Percentiles rank a stretch among this genome's conserved stretches.
phyloP scores from a whole-genome alignment of 2,113 vertebrate genomes.

The Psettodes erumei region DNA sequence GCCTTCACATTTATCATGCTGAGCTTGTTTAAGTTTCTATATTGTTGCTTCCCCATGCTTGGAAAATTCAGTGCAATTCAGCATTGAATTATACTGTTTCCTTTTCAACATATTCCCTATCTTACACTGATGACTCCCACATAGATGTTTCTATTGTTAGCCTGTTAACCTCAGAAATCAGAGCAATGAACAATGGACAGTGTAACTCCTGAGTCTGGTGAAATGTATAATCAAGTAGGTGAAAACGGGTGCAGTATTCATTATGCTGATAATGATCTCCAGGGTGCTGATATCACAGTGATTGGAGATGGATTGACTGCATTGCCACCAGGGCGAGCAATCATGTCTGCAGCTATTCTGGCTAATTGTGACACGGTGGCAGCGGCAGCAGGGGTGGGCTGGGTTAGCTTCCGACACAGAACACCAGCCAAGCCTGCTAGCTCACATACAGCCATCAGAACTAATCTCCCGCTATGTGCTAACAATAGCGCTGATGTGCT shows the following conservation, averaged over 20 bases:
- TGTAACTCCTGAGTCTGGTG: conserved; percentile 28
- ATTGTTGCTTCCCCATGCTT: neutral
- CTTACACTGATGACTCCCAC: conserved; percentile 23
- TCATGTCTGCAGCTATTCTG: conserved; percentile 64
- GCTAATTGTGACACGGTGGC: conserved; percentile 72
- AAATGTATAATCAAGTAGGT: conserved; percentile 35
- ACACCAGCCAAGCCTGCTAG: conserved; percentile 70
- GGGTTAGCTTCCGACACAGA: conserved; percentile 64
- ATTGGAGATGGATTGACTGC: conserved; percentile 57
- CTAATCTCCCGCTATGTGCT: conserved; percentile 77
- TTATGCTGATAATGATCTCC: conserved; percentile 63
- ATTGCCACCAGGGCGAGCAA: conserved; percentile 58
- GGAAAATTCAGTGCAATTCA: neutral
- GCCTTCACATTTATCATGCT: neutral
- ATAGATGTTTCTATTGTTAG: conserved; percentile 12
- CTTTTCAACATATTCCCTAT: conserved; percentile 2
- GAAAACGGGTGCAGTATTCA: conserved; percentile 50
- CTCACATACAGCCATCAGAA: conserved; percentile 65
- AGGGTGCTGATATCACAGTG: conserved; percentile 48
- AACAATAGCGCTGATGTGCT: conserved; percentile 79
- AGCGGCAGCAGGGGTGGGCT: conserved; percentile 66
- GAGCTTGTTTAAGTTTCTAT: neutral
- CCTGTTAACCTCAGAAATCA: conserved; percentile 46
- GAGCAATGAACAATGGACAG: conserved; percentile 22
- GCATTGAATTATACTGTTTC: neutral